phyloP scores from a whole-genome alignment of 2,888 invertebrate species.

The Caenorhabditis doughertyi region DNA sequence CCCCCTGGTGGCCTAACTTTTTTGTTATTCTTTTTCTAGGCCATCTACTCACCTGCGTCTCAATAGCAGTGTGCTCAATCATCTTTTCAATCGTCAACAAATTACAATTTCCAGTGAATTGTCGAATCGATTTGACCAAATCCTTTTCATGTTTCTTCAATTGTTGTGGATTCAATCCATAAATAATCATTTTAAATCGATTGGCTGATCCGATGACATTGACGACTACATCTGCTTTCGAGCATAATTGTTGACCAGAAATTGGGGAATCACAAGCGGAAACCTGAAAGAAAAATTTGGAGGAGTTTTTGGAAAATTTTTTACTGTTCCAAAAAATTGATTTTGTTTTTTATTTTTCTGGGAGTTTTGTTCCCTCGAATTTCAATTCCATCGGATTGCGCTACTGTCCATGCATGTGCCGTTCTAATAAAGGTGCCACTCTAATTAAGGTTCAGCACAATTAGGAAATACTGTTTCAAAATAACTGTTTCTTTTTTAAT shows the following conservation, averaged over 20 bases:
- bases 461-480: too few relatives aligned
- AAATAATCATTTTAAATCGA: conserved; percentile 78
- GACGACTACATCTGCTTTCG: conserved; percentile 78
- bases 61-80: conserved; percentile 71
- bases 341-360: not conserved
- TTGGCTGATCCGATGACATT: conserved; percentile 78
- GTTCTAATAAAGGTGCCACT: too few relatives aligned
- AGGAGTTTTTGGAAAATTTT: not conserved
- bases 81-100: conserved; percentile 79
- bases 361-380: not conserved
- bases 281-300: conserved; percentile 56
- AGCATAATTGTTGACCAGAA: conserved; percentile 75
- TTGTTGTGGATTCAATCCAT: conserved; percentile 77
- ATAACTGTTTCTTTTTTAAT: too few relatives aligned
- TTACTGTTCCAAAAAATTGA: not conserved
- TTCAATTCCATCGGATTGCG: too few relatives aligned
- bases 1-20: too few relatives aligned
- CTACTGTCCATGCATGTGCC: too few relatives aligned
- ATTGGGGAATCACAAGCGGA: conserved; percentile 80
- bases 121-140: conserved; percentile 76
- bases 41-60: conserved; percentile 58
- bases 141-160: conserved; percentile 78
- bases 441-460: too few relatives aligned
- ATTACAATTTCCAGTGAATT: conserved; percentile 79
- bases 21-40: too few relatives aligned